Base-by-base conservation (phyloP, 2,797 vertebrate species). In the Acanthurus tractus region DNA sequence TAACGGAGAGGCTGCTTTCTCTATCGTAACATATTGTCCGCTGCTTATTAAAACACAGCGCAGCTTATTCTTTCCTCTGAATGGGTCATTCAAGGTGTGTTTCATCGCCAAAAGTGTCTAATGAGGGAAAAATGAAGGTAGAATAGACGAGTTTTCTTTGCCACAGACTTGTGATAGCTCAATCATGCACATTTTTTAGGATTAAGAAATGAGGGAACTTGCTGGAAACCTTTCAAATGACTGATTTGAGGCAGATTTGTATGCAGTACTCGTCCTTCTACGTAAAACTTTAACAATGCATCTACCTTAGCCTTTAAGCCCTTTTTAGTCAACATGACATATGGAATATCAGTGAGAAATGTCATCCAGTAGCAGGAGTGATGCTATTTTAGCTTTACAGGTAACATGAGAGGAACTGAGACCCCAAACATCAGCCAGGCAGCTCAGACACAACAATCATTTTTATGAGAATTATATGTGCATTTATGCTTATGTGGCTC, bases 1-100 rank as follows among this genome's bases (percentile, higher is more conserved):
- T 78, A 74, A 92, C 83, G 74, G 76, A 84, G 46, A 91, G 72
- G 79, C 80, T 84, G 63, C 72, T 81, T 59, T 77, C 88, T 88
- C 82, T 75, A 70, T 86, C 48, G 56, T 70, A 17, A 54, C 67
- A 81, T 55, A 54, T 57, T 76, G 84, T 46, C 68, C 65, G 20
- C 49, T 66, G 57, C 53, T 80, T 88, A 90, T 90, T 70, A 79
- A 92, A 74, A 55, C 38, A 57, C 15, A 23, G 45, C 38, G 14
- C 44, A 74, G 88, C 74, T 55, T 38, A 64, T 70, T 77, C 59
- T 83, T 64, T 68, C 38, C 42, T 22, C 23, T 66, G 25, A 70
- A 58, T 52, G 36, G 55, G 53, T 65, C 55, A 36, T 68, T 29
- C 48, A 48, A 11, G 23, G 61, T 12, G 23, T 15, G 20, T 52